phyloP scores from a whole-genome alignment of 2,888 invertebrate genomes.

The Suillia variegata region DNA sequence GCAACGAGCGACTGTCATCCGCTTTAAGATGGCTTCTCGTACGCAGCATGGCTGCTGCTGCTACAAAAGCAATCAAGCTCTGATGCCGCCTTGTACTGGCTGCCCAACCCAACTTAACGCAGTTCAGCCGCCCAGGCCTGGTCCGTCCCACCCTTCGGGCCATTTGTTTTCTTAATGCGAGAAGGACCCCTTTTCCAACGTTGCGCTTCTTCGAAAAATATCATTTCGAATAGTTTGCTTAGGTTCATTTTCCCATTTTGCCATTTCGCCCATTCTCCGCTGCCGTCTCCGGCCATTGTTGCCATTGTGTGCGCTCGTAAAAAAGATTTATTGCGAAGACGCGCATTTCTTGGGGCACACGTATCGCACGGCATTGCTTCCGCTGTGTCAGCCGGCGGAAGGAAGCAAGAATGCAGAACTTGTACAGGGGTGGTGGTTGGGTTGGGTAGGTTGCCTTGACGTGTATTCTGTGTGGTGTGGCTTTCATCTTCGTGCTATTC shows the following conservation, averaged over 20 bases:
- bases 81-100: too few relatives aligned
- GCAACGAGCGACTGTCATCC: constrained; percentile 19
- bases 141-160: constrained; percentile 25
- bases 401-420: constrained; percentile 13
- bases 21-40: constrained; percentile 44
- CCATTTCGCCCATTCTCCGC: background rate
- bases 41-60: constrained; percentile 24
- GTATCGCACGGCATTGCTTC: constrained; percentile 37
- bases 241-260: constrained; percentile 52
- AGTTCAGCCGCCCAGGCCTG: constrained; percentile 36
- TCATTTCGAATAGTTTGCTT: constrained; percentile 57
- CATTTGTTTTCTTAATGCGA: constrained; percentile 42
- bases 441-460: background rate
- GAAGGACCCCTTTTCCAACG: constrained; percentile 31
- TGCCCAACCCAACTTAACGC: too few relatives aligned
- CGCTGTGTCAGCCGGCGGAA: constrained; percentile 15
- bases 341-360: constrained; percentile 56
- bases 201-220: constrained; percentile 40
- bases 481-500: constrained; percentile 22
- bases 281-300: constrained; percentile 48
- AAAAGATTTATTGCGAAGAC: constrained; percentile 60
- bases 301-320: constrained; percentile 60
- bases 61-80: constrained; percentile 4
- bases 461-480: constrained; percentile 13
- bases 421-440: constrained; percentile 11